phyloP scores from a whole-genome alignment of 2,797 vertebrate genomes.

The Pseudochirops cupreus region DNA sequence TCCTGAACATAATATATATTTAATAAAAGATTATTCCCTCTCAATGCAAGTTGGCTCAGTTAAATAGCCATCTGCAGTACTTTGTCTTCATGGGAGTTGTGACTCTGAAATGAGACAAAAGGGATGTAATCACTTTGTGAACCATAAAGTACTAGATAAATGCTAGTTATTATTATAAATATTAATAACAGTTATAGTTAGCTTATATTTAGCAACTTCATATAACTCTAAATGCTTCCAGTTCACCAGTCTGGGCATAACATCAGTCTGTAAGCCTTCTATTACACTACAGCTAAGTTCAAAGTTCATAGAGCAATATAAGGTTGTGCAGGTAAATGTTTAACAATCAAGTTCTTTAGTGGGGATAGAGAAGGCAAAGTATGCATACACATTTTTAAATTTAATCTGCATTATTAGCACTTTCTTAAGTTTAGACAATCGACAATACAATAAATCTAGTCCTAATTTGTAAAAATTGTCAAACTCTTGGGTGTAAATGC shows the following conservation, averaged over 20 bases:
- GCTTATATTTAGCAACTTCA: background rate
- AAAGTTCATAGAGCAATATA: background rate
- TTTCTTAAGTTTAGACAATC: background rate
- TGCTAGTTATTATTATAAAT: background rate
- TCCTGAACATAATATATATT: background rate
- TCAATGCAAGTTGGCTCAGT: background rate
- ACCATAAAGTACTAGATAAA: background rate
- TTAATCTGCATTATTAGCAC: background rate
- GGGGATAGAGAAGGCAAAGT: background rate
- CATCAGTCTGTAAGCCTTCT: background rate
- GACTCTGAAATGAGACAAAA: background rate
- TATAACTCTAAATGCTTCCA: background rate
- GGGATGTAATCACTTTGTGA: background rate
- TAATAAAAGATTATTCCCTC: background rate
- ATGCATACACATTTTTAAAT: background rate
- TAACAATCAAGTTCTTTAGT: background rate
- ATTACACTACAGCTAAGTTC: no score
- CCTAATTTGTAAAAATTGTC: background rate
- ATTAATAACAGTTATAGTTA: background rate
- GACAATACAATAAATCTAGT: background rate
- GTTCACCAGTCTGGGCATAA: background rate
- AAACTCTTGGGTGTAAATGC: background rate
- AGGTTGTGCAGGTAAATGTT: background rate
- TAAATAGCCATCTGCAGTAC: background rate
- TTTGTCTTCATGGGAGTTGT: background rate